Conservation (phyloP, 2,888 invertebrate genomes). For the Caenorhabditis panamensis region DNA sequence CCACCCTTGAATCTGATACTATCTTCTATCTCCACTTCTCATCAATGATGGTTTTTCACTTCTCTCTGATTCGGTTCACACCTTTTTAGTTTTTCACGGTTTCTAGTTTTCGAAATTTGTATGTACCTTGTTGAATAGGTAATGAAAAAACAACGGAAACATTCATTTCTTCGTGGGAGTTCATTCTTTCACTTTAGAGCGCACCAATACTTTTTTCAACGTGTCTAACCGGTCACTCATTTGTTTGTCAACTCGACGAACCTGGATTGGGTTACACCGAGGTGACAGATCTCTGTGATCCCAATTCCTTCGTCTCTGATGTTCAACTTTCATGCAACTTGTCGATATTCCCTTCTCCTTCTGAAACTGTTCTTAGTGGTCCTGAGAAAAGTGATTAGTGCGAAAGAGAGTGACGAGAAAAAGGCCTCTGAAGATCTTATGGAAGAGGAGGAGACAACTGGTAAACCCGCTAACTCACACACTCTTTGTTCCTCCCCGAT, state of each 20-base stretch:
- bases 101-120: not conserved
- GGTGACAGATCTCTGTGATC: not conserved
- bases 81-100: not conserved
- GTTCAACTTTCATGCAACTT: slow-evolving; percentile 10
- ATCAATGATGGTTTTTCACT: slow-evolving; percentile 14
- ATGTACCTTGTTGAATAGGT: too few species aligned
- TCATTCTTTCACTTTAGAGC: not conserved
- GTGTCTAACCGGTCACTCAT: slow-evolving; percentile 19
- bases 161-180: not conserved
- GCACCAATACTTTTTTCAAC: slow-evolving; percentile 17
- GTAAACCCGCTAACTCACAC: slow-evolving; percentile 12
- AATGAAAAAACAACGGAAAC: too few species aligned
- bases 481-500: not conserved
- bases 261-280: not conserved
- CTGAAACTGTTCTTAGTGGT: slow-evolving; percentile 32
- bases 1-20: slow-evolving; percentile 13
- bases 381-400: slow-evolving; percentile 22
- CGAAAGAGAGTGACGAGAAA: not conserved
- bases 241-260: slow-evolving; percentile 12
- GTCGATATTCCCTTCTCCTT: slow-evolving; percentile 30
- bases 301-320: not conserved
- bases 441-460: slow-evolving; percentile 4
- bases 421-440: not conserved
- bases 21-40: slow-evolving; percentile 38
- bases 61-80: not conserved